A percentile compares a stretch with the other conserved stretches of the same genome.
These are phyloP conservation scores for Acleris holmiana DNA, from an alignment of 2,888 invertebrate genomes.

Conservation along the genomic window DNA sequence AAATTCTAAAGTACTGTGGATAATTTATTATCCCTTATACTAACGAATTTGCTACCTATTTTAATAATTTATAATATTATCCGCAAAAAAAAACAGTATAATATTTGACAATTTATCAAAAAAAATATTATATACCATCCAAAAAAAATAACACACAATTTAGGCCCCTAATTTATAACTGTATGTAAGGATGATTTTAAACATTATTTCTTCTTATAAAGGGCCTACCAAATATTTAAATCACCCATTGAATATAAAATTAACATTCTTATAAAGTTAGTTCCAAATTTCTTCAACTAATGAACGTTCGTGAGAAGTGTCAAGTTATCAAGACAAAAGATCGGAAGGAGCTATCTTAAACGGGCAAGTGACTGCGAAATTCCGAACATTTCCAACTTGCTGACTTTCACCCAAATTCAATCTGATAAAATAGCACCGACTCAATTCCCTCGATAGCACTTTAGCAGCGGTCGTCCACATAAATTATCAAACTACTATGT, in stretches of 20 bases:
- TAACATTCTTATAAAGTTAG: neutral
- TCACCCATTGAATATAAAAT: neutral
- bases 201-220: too few relatives aligned
- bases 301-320: slow-evolving; percentile 23
- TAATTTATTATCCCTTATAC: slow-evolving; percentile 7
- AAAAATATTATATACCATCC: too few relatives aligned
- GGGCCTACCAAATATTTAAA: too few relatives aligned
- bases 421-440: slow-evolving; percentile 36
- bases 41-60: neutral
- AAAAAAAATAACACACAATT: too few relatives aligned
- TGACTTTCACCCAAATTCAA: slow-evolving; percentile 37
- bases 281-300: slow-evolving; percentile 13
- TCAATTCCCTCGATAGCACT: slow-evolving; percentile 33
- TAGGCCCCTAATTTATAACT: too few relatives aligned
- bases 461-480: slow-evolving; percentile 22
- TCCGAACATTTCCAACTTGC: slow-evolving; percentile 35
- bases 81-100: too few relatives aligned
- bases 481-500: slow-evolving; percentile 29
- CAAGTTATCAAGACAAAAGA: slow-evolving; percentile 31
- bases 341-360: slow-evolving; percentile 24
- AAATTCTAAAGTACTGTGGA: slow-evolving; percentile 7
- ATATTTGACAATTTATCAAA: too few relatives aligned
- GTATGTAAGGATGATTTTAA: too few relatives aligned
- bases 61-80: neutral
- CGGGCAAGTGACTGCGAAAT: slow-evolving; percentile 33